These are phyloP conservation scores for Cygnus olor DNA, from an alignment of 2,797 vertebrate species.

Conservation along the genomic window DNA sequence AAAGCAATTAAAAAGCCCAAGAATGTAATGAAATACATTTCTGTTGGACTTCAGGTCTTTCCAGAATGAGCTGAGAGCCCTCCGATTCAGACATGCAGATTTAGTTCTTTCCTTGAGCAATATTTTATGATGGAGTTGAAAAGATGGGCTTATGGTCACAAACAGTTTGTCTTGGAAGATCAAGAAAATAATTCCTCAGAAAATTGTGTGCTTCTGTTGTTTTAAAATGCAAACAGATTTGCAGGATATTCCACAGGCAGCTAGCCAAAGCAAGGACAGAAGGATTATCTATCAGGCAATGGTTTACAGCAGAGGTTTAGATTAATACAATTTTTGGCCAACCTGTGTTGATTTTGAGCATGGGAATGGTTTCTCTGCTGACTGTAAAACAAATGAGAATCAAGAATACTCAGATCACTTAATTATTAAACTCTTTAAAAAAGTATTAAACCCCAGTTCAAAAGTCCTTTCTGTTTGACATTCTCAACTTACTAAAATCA, in stretches of 20 bases:
- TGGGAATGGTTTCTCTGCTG: background rate
- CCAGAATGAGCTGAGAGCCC: background rate
- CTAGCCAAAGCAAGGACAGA: background rate
- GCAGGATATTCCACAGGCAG: background rate
- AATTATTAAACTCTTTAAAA: background rate
- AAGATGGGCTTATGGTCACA: background rate
- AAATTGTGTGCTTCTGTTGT: background rate
- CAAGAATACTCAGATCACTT: background rate
- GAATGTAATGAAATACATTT: background rate
- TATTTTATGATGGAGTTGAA: constrained; percentile 14
- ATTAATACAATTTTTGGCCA: constrained; percentile 9
- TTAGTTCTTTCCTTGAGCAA: background rate
- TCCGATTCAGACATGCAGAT: background rate
- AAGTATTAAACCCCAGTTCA: background rate
- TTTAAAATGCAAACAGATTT: constrained; percentile 26
- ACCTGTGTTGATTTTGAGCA: constrained; percentile 4
- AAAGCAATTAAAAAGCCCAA: background rate
- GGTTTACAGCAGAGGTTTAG: background rate
- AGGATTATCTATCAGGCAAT: constrained; percentile 24
- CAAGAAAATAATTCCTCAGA: constrained; percentile 34
- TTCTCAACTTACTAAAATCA: background rate
- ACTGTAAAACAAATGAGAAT: background rate
- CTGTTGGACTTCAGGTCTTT: background rate
- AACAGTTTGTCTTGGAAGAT: constrained; percentile 39
- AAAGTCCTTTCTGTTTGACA: background rate